Evolutionary conservation across 2,888 invertebrate species (phyloP).

Genomic region (Charanyca ferruginea): DNA sequence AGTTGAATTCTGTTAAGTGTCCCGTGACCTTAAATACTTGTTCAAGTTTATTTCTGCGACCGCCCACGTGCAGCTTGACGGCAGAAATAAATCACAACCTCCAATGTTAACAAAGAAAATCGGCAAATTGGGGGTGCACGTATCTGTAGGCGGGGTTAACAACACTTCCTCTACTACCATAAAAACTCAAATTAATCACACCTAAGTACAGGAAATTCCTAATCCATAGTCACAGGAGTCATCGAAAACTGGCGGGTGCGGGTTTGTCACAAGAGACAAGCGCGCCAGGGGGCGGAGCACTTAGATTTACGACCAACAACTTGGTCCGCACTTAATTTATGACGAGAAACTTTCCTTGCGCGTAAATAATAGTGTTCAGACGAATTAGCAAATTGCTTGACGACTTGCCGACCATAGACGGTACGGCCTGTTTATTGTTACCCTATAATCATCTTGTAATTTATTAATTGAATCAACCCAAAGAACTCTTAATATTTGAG

Average conservation of each 20-base stretch:
- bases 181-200: neutral
- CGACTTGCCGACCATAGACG: constrained; percentile 44
- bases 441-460: constrained; percentile 33
- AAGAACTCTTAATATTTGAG: neutral
- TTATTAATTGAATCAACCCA: constrained; percentile 17
- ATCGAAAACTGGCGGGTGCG: constrained; percentile 67
- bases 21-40: too few species aligned
- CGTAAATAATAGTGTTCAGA: constrained; percentile 74
- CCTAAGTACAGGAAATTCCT: constrained; percentile 12
- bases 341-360: constrained; percentile 75
- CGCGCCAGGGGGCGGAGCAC: constrained; percentile 59
- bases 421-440: constrained; percentile 32
- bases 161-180: neutral
- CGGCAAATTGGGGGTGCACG: neutral
- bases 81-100: too few species aligned
- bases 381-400: constrained; percentile 69
- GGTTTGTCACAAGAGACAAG: constrained; percentile 72
- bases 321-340: constrained; percentile 77
- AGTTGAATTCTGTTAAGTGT: too few species aligned
- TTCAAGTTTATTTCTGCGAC: too few species aligned
- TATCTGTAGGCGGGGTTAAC: neutral
- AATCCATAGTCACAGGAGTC: constrained; percentile 60
- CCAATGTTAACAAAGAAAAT: neutral
- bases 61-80: too few species aligned
- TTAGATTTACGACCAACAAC: constrained; percentile 75